Evolutionary conservation across 1,140 invertebrate genomes (phyloP), one percentile per base, ranked within the genome.

Genomic region (Atta texana): DNA sequence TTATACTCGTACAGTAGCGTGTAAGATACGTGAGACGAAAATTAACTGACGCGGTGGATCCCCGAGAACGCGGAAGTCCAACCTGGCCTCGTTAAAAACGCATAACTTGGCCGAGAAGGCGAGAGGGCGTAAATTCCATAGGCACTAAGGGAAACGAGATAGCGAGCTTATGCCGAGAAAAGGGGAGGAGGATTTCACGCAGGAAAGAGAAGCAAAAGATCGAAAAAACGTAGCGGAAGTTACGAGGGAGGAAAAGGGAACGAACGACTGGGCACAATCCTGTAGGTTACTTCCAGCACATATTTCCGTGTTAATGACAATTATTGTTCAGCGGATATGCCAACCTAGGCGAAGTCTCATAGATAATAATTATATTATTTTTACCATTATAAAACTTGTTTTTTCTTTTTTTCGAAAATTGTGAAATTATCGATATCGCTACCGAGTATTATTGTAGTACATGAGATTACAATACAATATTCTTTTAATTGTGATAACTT

Each of bases 221-320:
- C 53, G 72, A 82, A 61, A 89, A 77, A 81, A 86, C 59, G 81
- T 81, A 59, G 21, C 77, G 85, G 80, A 87, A 81, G 68, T 71
- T 34, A 66, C 53, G 68, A 74, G 31, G 49, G n/a, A 4, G 51
- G 34, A 24, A 31, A 12, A 39, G 51, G 39, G 81, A 53, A 24
- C 44, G 57, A 68, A 86, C 68, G 74, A 64, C 80, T 72, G 80
- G 74, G 76, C 77, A 82, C 88, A 87, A 90, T 91, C 84, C 75
- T 80, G 66, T 51, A 82, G 87, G 85, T 92, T 92, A 92, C 90
- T 92, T 92, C 90, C 88, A 88, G 91, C 91, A 91, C 91, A 92
- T 92, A 92, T 92, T 92, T 92, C 85, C 87, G 90, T 81, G 87
- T 92, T 92, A 92, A 92, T 92, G 91, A 92, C 91, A 92, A 92